phyloP scores from a whole-genome alignment of 2,797 vertebrate species.

The Eidolon dupreanum region DNA sequence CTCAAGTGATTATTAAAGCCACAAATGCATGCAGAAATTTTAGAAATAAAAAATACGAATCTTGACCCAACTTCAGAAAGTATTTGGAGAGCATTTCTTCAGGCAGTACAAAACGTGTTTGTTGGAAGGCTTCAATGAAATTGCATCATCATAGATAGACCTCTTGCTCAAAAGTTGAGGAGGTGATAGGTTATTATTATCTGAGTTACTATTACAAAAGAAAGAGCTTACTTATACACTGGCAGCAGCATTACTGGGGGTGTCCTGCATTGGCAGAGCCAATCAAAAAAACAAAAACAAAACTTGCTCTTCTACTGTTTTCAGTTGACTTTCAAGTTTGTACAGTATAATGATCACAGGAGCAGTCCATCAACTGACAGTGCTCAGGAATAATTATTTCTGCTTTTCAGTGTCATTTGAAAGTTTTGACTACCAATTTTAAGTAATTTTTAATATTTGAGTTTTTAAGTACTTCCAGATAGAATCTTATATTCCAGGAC shows the following conservation, averaged over 20 bases:
- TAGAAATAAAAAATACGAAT: not conserved
- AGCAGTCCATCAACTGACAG: not conserved
- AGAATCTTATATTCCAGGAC: not conserved
- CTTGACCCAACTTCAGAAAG: not conserved
- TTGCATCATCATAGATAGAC: not conserved
- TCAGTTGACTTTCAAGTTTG: not conserved
- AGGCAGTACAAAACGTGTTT: not conserved
- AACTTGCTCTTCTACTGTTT: not conserved
- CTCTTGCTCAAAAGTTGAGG: not conserved
- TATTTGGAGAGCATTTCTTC: not conserved
- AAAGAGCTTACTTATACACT: not conserved
- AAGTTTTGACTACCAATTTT: not conserved
- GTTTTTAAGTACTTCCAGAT: not conserved
- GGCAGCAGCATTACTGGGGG: not conserved
- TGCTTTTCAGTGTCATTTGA: not conserved
- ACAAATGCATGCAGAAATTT: not conserved
- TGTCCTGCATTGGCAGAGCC: not conserved
- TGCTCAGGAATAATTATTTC: not conserved
- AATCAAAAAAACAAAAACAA: not conserved
- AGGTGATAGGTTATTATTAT: not conserved
- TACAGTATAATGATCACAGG: not conserved
- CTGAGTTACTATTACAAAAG: not conserved
- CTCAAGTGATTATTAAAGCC: not conserved
- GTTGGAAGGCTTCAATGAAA: not conserved
- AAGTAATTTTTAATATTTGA: not conserved